A percentile compares a stretch with the other conserved stretches of the same genome.
phyloP scores from a whole-genome alignment of 2,797 vertebrate genomes.

The Mormyrops attenuatus region DNA sequence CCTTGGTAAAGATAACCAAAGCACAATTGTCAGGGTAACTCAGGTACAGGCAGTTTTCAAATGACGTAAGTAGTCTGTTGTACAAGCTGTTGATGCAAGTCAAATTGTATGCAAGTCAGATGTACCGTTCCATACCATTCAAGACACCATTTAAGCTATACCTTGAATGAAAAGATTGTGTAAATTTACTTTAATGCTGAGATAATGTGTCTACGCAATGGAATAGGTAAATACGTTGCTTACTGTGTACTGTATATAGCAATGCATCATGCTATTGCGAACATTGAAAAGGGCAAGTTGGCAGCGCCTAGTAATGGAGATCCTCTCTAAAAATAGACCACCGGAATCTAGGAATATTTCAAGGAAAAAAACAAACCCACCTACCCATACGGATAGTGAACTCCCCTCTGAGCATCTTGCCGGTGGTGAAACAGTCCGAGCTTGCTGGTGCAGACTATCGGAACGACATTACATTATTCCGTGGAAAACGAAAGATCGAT shows the following conservation, averaged over 20 bases:
- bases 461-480: neutral
- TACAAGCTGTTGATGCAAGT: neutral
- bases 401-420: neutral
- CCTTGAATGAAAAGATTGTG: neutral
- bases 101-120: neutral
- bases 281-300: neutral
- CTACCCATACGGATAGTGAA: neutral
- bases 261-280: neutral
- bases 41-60: neutral
- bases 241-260: neutral
- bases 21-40: neutral
- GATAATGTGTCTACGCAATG: neutral
- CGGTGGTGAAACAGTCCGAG: neutral
- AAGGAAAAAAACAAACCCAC: neutral
- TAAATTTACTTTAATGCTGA: neutral
- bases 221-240: neutral
- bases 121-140: neutral
- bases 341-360: neutral
- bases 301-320: neutral
- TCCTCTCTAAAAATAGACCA: neutral
- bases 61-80: neutral
- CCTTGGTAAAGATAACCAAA: neutral
- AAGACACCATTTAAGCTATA: neutral
- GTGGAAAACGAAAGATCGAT: neutral
- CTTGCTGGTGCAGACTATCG: neutral